Conservation (phyloP, 2,797 vertebrate species). For the Moxostoma hubbsi region DNA sequence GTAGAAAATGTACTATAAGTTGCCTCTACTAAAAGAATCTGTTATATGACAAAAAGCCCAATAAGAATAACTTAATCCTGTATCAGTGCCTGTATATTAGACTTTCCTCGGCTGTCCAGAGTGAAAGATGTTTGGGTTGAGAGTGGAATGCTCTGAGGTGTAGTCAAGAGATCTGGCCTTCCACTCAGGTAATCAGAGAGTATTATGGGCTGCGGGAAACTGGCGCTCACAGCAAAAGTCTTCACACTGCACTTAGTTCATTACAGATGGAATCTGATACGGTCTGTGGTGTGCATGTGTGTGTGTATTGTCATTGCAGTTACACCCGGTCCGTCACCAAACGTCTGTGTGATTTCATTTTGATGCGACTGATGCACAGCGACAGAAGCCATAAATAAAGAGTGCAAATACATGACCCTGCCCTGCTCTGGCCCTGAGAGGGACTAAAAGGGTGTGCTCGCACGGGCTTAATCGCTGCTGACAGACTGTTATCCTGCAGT, state of each 20-base stretch:
- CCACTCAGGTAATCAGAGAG: conserved; percentile 34
- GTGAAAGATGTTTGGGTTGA: conserved; percentile 11
- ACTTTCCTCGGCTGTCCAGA: conserved; percentile 14
- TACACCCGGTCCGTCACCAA: conserved; percentile 31
- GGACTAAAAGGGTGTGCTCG: conserved; percentile 46
- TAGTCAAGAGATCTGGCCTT: conserved; percentile 10
- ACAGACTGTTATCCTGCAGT: conserved; percentile 66
- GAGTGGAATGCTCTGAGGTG: conserved; percentile 20
- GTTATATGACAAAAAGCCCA: conserved; percentile 26
- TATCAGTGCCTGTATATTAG: neutral
- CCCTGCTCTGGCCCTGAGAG: conserved; percentile 54
- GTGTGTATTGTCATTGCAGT: conserved; percentile 16
- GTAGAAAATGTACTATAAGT: conserved; percentile 1
- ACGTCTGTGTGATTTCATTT: conserved; percentile 34
- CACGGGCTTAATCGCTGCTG: conserved; percentile 64
- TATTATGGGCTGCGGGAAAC: conserved; percentile 28
- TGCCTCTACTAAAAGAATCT: neutral
- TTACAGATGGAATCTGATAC: conserved; percentile 28
- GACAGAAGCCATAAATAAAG: conserved; percentile 73
- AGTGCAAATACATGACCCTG: conserved; percentile 65
- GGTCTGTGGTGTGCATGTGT: neutral
- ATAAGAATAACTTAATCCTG: conserved; percentile 12
- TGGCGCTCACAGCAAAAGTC: neutral
- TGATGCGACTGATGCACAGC: conserved; percentile 33
- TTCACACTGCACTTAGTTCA: conserved; percentile 19